phyloP scores from a whole-genome alignment of 2,888 invertebrate genomes.

The Coronaproctus castanopsis region DNA sequence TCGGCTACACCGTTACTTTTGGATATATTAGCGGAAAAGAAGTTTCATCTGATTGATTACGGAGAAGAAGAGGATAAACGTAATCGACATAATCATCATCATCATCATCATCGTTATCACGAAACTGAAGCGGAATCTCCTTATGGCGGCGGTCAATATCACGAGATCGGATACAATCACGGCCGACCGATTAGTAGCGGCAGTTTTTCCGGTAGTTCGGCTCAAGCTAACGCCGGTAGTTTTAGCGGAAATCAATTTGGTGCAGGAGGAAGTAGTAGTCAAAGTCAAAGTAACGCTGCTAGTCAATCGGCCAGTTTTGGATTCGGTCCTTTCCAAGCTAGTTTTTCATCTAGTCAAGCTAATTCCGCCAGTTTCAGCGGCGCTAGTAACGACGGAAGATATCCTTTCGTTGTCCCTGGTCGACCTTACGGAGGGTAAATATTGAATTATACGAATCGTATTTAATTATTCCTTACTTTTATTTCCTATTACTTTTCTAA shows the following conservation, averaged over 20 bases:
- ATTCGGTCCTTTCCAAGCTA: slow-evolving; percentile 13
- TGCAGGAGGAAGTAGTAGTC: slow-evolving; percentile 4
- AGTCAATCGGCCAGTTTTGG: slow-evolving; percentile 13
- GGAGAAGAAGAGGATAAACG: slow-evolving; percentile 2
- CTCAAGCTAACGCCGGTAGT: slow-evolving; percentile 13
- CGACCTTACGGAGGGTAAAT: too few relatives aligned
- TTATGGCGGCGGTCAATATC: neutral
- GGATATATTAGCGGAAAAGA: neutral
- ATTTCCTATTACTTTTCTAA: too few relatives aligned
- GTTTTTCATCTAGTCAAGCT: slow-evolving; percentile 11
- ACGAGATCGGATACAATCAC: neutral
- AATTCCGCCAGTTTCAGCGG: slow-evolving; percentile 7
- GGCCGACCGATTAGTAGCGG: neutral
- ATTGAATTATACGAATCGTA: too few relatives aligned
- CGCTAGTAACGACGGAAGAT: neutral
- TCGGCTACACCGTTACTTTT: neutral
- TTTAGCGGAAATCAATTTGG: slow-evolving; percentile 1
- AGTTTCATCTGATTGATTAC: neutral
- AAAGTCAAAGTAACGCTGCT: slow-evolving; percentile 11
- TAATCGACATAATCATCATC: neutral
- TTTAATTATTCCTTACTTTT: too few relatives aligned
- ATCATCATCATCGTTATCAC: neutral
- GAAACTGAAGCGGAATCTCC: too few relatives aligned
- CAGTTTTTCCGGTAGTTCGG: slow-evolving; percentile 10
- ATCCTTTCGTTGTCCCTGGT: too few relatives aligned